Conservation (phyloP, 2,888 invertebrate genomes). For the Apomyelois bistriatella region DNA sequence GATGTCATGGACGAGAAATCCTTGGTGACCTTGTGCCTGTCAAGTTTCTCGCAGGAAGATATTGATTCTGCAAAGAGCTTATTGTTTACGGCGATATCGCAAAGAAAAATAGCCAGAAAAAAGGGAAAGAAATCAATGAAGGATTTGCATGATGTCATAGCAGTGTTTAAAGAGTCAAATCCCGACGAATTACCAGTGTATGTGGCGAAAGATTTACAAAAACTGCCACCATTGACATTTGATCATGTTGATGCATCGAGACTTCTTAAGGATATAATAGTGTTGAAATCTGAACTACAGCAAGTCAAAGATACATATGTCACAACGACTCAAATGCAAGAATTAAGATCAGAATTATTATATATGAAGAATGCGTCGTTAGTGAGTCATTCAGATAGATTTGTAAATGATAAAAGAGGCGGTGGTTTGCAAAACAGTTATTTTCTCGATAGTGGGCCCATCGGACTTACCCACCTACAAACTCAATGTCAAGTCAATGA, state of each 20-base stretch:
- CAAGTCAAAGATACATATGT: conserved; percentile 10
- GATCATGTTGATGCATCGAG: conserved; percentile 18
- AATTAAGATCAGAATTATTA: conserved; percentile 1
- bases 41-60: conserved; percentile 13
- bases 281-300: conserved; percentile 11
- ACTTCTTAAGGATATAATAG: conserved; percentile 16
- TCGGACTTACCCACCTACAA: conserved; percentile 5
- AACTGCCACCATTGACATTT: conserved; percentile 15
- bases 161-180: conserved; percentile 10
- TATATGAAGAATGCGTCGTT: conserved; percentile 10
- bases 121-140: conserved; percentile 7
- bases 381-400: background rate
- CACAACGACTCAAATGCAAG: conserved; percentile 11
- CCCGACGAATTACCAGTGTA: conserved; percentile 13
- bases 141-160: conserved; percentile 9
- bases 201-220: conserved; percentile 15
- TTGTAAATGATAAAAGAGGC: conserved; percentile 10
- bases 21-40: conserved; percentile 11
- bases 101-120: conserved; percentile 11
- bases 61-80: conserved; percentile 10
- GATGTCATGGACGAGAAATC: conserved; percentile 16
- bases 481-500: background rate
- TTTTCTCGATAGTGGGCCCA: conserved; percentile 3
- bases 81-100: conserved; percentile 13
- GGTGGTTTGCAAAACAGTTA: conserved; percentile 11